A percentile compares a stretch with the other conserved stretches of the same genome.
Conservation (phyloP, 2,113 vertebrate genomes). For the Syrmaticus mikado region DNA sequence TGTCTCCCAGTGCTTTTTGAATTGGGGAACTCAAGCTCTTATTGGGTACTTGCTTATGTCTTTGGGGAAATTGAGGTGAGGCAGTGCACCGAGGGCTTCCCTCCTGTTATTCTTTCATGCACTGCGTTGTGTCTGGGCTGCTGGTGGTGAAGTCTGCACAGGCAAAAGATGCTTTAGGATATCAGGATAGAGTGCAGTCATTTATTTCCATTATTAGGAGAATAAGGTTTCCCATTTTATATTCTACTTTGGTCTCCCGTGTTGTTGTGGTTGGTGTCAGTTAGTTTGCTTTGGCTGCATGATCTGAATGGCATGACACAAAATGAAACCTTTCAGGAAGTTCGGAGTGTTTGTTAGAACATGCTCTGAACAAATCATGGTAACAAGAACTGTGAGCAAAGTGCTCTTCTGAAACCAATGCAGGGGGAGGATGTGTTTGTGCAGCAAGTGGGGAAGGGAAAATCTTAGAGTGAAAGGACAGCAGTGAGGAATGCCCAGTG, state of each 20-base stretch:
- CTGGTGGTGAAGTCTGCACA: not conserved
- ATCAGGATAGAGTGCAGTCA: not conserved
- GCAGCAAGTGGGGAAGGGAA: not conserved
- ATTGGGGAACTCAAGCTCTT: not conserved
- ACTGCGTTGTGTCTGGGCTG: not conserved
- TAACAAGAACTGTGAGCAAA: not conserved
- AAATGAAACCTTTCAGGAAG: not conserved
- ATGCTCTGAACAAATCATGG: not conserved
- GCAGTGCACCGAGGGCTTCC: not conserved
- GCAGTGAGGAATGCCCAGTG: fast-evolving
- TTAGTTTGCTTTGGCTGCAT: not conserved
- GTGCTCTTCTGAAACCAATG: not conserved
- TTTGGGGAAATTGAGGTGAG: not conserved
- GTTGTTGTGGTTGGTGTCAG: not conserved
- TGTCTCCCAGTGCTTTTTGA: not conserved
- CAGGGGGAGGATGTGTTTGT: not conserved
- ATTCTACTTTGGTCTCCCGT: not conserved
- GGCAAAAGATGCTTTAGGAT: not conserved
- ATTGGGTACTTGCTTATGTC: not conserved
- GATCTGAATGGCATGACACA: not conserved
- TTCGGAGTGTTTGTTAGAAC: not conserved
- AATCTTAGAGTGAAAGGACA: not conserved
- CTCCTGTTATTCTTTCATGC: not conserved
- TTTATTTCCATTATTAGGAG: conserved; percentile 20
- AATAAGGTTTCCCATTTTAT: not conserved